phyloP scores from a whole-genome alignment of 2,797 vertebrate genomes.

The Micromesistius poutassou region DNA sequence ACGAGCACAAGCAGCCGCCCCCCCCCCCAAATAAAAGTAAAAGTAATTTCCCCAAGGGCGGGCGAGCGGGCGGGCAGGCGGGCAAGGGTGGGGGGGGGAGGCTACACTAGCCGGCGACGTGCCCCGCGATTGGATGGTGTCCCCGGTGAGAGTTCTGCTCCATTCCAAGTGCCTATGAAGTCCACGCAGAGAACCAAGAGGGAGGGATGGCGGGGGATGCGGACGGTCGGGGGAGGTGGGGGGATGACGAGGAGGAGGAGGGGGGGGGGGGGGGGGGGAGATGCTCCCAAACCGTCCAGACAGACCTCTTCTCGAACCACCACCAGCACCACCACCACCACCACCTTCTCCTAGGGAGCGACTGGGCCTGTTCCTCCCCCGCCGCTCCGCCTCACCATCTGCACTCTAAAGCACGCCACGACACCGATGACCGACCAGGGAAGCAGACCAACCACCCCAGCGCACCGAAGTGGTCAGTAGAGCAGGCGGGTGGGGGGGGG shows the following conservation, averaged over 20 bases:
- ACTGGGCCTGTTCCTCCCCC: too few species aligned
- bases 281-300: too few species aligned
- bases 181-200: not conserved
- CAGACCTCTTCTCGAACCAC: too few species aligned
- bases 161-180: too few species aligned
- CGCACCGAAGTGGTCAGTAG: not conserved
- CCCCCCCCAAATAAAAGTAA: not conserved
- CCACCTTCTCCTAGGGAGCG: not conserved
- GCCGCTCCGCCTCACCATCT: too few species aligned
- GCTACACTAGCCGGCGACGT: not conserved
- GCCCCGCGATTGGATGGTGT: not conserved
- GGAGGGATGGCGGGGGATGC: too few species aligned
- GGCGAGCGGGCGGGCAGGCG: constrained; percentile 20
- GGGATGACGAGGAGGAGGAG: too few species aligned
- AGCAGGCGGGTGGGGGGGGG: constrained; percentile 42
- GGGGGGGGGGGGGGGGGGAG: too few species aligned
- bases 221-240: too few species aligned
- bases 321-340: not conserved
- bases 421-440: too few species aligned
- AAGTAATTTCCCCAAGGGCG: constrained; percentile 17
- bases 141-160: not conserved
- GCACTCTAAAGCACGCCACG: not conserved
- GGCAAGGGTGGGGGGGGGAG: not conserved
- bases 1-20: too few species aligned
- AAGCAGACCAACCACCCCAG: not conserved